Percentiles rank a stretch among this genome's conserved stretches.
phyloP scores from a whole-genome alignment of 2,113 vertebrate species.

The Rhinolophus sinicus region DNA sequence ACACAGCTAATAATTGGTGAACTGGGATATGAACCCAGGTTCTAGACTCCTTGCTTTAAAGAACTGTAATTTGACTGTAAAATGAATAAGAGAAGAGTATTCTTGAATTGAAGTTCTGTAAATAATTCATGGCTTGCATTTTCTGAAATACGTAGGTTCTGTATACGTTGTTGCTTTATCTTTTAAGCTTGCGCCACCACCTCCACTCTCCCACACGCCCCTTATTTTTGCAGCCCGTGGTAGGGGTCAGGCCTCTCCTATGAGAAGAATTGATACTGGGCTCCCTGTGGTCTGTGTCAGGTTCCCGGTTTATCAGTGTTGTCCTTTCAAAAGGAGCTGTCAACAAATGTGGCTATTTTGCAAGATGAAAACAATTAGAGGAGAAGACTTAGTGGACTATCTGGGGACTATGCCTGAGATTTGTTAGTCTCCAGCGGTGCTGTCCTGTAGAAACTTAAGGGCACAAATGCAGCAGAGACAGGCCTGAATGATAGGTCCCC shows the following conservation, averaged over 20 bases:
- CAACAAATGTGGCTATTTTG: background rate
- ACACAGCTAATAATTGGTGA: background rate
- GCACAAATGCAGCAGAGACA: background rate
- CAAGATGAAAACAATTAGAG: background rate
- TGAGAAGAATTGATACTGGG: background rate
- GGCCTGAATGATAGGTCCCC: background rate
- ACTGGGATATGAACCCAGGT: background rate
- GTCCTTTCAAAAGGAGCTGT: background rate
- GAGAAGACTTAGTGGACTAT: background rate
- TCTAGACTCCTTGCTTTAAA: background rate
- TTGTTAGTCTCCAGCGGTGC: background rate
- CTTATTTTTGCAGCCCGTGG: too few relatives aligned
- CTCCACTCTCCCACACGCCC: fast-evolving
- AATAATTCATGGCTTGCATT: background rate
- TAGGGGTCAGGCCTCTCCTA: background rate
- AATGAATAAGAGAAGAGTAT: background rate
- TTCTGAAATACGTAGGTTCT: background rate
- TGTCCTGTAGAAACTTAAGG: background rate
- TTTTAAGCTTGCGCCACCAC: background rate
- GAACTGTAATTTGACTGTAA: background rate
- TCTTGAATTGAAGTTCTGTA: background rate
- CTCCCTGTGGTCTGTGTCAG: background rate
- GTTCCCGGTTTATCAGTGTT: background rate
- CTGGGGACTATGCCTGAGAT: background rate
- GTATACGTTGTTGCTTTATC: background rate